Base-by-base conservation (phyloP, 2,888 invertebrate species). In the Coenonympha arcania region DNA sequence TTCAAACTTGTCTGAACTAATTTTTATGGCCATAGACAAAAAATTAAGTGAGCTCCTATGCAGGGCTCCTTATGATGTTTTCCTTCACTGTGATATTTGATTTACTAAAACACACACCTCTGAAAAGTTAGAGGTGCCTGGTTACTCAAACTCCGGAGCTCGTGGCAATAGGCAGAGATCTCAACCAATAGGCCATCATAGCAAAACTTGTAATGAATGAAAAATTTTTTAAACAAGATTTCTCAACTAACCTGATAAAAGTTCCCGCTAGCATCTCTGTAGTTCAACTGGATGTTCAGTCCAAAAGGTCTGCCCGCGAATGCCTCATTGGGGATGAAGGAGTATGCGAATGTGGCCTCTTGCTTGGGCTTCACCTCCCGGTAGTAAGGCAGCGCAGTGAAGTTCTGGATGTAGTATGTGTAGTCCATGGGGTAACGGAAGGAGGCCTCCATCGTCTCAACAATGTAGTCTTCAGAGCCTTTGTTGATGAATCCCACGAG, bases 361-460 rank as follows among this genome's bases (percentile, higher is more conserved):
- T 96, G 93, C 47, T 92, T 91, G 0, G 98, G 94, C 64, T 95
- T 93, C 1, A 99, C 95, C 62, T 93, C 89, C 62, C 93, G 91
- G 71, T 95, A 93, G 82, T 94, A 97, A 1, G 92, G 90, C 65
- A 96, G 89, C 0, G 95, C 93, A 0, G 98, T 96, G 87, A 99
- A 99, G 86, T 99, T 99, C 84, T 99, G 98, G 61, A 99, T 97
- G 85, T 95, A 95, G 84, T 96, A 99, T 62, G 93, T 96, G 86
- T 96, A 99, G 83, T 99, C 99, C 93, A 98, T 95, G 6, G 99
- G 98, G 74, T 99, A 99, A 63, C 98, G 93, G 91, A 99, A 98
- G 0, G 99, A 98, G 0, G 98, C 98, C 68, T 99, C 99, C 71
- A 99, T 89, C 4, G 93, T 92, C 73, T 99, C 98, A 16, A 99